Percentiles rank a stretch among this genome's conserved stretches.
These are phyloP conservation scores for Poeciliopsis presidionis DNA, from an alignment of 2,797 vertebrate species.

Conservation along the genomic window DNA sequence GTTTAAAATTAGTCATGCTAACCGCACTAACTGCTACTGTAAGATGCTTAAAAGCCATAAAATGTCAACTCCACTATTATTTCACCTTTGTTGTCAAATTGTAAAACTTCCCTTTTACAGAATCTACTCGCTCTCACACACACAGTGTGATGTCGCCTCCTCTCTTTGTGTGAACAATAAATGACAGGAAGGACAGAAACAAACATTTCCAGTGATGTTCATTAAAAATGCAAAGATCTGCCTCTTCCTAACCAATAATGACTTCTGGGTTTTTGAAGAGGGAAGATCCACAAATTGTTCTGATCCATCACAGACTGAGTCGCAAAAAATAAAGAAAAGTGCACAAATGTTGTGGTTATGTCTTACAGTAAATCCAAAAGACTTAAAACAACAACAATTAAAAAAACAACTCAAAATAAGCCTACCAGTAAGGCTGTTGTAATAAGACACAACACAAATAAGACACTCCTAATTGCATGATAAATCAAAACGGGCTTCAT, in stretches of 20 bases:
- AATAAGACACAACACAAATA: too few relatives aligned
- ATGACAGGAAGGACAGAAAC: neutral
- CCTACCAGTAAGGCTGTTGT: too few relatives aligned
- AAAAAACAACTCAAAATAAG: too few relatives aligned
- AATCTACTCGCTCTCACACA: neutral
- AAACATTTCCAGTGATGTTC: neutral
- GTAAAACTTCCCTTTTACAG: neutral
- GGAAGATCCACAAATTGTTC: neutral
- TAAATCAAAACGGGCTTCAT: too few relatives aligned
- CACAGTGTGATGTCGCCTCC: neutral
- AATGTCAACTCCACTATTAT: neutral
- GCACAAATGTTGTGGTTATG: neutral
- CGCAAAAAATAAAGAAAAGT: neutral
- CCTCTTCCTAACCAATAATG: neutral
- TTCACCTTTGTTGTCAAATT: neutral
- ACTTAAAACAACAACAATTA: too few relatives aligned
- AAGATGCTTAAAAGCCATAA: neutral
- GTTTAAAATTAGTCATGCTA: neutral
- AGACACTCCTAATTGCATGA: too few relatives aligned
- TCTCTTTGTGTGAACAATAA: neutral
- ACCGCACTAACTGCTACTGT: neutral
- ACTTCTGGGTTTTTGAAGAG: neutral
- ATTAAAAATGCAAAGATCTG: slow-evolving; percentile 2
- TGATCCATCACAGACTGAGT: neutral
- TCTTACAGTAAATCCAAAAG: neutral